Percentiles rank a stretch among this genome's conserved stretches.
Conservation (phyloP, 2,888 invertebrate genomes). For the Nomada hirtipes region DNA sequence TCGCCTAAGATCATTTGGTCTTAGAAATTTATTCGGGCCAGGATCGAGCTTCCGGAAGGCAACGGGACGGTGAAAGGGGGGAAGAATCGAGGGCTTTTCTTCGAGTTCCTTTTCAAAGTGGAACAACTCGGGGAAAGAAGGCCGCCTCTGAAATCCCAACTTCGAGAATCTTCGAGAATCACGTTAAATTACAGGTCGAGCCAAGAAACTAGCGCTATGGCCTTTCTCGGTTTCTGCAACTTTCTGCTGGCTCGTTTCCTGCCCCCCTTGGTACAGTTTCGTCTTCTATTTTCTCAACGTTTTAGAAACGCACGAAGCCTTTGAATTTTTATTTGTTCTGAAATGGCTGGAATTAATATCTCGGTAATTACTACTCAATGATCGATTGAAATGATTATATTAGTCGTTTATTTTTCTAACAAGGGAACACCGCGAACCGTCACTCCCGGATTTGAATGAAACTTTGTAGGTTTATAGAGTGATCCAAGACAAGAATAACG, state of each 20-base stretch:
- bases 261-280: background rate
- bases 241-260: conserved; percentile 3
- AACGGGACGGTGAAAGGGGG: background rate
- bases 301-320: background rate
- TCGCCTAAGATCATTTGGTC: conserved; percentile 61
- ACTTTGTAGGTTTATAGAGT: too few relatives aligned
- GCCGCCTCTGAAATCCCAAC: conserved; percentile 33
- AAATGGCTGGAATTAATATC: too few relatives aligned
- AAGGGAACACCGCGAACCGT: too few relatives aligned
- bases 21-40: conserved; percentile 58
- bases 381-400: too few relatives aligned
- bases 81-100: conserved; percentile 18
- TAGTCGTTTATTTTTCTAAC: too few relatives aligned
- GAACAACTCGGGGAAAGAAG: conserved; percentile 39
- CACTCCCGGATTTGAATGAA: too few relatives aligned
- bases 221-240: background rate
- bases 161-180: conserved; percentile 10
- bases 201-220: background rate
- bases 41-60: conserved; percentile 35
- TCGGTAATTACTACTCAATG: too few relatives aligned
- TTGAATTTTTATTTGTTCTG: too few relatives aligned
- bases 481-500: too few relatives aligned
- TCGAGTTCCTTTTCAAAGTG: conserved; percentile 16
- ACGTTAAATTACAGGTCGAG: conserved; percentile 27
- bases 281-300: background rate